Evolutionary conservation across 2,888 invertebrate species (phyloP).

Genomic region (Abrostola triplasia): DNA sequence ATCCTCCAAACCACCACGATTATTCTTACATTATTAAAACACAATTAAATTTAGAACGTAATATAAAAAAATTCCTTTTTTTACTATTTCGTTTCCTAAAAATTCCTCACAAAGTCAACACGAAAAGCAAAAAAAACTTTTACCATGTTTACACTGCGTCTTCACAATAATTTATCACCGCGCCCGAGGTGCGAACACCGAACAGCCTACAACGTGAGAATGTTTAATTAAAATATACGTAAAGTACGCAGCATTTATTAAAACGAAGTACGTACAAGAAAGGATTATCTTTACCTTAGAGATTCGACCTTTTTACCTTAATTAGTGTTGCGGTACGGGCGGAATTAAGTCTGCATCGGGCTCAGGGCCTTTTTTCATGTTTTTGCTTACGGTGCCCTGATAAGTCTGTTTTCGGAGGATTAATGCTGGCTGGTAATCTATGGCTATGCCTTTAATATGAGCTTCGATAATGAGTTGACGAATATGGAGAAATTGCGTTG

Average conservation of each 20-base stretch:
- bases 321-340: slow-evolving; percentile 62
- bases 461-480: background rate
- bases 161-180: slow-evolving; percentile 55
- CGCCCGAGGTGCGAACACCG: slow-evolving; percentile 51
- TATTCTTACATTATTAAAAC: background rate
- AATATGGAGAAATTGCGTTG: no score
- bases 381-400: slow-evolving; percentile 22
- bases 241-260: slow-evolving; percentile 72
- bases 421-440: background rate
- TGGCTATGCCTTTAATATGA: background rate
- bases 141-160: slow-evolving; percentile 44
- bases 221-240: slow-evolving; percentile 75
- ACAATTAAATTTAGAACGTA: slow-evolving; percentile 23
- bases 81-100: background rate
- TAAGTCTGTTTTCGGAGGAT: slow-evolving; percentile 4
- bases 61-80: no score
- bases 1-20: background rate
- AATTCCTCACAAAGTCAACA: slow-evolving; percentile 12
- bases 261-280: slow-evolving; percentile 67
- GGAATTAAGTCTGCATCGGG: slow-evolving; percentile 43
- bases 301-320: slow-evolving; percentile 65
- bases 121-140: slow-evolving; percentile 23
- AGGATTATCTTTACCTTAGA: slow-evolving; percentile 70
- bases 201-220: slow-evolving; percentile 62
- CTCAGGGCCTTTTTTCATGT: slow-evolving; percentile 28